Conservation (phyloP, 2,888 invertebrate genomes). For the Noctua comes region DNA sequence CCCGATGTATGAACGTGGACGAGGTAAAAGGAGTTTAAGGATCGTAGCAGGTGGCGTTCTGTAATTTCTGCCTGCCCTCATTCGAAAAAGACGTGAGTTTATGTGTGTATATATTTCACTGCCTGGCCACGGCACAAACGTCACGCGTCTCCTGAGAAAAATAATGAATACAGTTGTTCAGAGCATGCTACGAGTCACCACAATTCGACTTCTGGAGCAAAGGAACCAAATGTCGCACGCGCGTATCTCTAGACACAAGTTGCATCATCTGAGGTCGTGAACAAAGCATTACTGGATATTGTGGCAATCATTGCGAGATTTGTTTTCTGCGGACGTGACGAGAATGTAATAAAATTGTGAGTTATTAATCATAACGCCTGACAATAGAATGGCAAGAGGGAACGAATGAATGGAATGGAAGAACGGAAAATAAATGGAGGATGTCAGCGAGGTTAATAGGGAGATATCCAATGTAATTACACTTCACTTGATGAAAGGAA, state of each 20-base stretch:
- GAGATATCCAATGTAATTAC: constrained; percentile 8
- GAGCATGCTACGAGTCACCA: no score
- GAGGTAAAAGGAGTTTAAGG: no score
- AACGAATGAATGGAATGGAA: constrained; percentile 15
- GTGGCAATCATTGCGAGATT: background rate
- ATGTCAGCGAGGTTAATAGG: background rate
- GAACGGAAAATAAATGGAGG: constrained; percentile 8
- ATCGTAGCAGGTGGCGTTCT: no score
- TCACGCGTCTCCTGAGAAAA: no score
- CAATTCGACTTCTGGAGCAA: no score
- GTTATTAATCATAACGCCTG: constrained; percentile 25
- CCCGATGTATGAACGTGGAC: no score
- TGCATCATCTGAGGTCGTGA: background rate
- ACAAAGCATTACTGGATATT: background rate
- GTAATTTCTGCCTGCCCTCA: background rate
- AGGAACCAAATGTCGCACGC: no score
- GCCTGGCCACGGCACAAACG: no score
- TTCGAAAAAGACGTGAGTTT: no score
- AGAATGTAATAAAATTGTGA: constrained; percentile 17
- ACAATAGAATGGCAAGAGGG: background rate
- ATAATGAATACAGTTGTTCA: no score
- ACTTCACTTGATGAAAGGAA: background rate
- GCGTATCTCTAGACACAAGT: background rate
- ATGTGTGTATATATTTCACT: no score
- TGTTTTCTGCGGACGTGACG: constrained; percentile 21